Evolutionary conservation across 1,140 invertebrate species (phyloP).

Genomic region (Vanessa tameamea): DNA sequence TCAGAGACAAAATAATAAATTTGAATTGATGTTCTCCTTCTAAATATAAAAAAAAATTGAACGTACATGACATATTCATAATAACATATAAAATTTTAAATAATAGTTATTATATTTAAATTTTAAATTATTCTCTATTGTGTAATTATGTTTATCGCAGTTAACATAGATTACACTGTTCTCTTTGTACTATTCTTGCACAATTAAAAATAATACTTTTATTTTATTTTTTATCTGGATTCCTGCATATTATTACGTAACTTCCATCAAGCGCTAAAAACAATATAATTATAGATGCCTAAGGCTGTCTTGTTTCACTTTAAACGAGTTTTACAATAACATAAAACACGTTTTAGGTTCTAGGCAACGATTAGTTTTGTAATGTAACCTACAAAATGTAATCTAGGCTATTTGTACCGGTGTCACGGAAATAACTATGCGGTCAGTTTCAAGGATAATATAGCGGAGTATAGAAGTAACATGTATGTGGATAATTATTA

Average conservation of each 20-base stretch:
- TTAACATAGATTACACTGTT: no score
- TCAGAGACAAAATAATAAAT: no score
- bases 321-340: constrained; percentile 26
- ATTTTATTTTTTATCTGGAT: no score
- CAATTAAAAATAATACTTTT: no score
- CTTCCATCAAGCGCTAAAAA: neutral
- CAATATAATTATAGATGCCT: constrained; percentile 9
- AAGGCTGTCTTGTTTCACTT: constrained; percentile 13
- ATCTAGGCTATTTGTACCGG: constrained; percentile 18
- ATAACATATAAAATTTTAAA: no score
- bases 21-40: no score
- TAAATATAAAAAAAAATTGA: no score
- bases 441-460: constrained; percentile 47
- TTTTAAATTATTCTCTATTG: no score
- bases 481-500: constrained; percentile 24
- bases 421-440: constrained; percentile 43
- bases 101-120: no score
- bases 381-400: constrained; percentile 28
- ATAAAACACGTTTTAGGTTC: constrained; percentile 26
- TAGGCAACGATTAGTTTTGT: constrained; percentile 20
- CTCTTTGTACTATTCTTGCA: no score
- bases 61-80: no score
- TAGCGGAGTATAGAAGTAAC: constrained; percentile 12
- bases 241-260: neutral
- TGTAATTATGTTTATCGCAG: no score